Evolutionary conservation across 2,888 invertebrate genomes (phyloP), one percentile per base, ranked within the genome.

Genomic region (Chaitophorus viminalis): DNA sequence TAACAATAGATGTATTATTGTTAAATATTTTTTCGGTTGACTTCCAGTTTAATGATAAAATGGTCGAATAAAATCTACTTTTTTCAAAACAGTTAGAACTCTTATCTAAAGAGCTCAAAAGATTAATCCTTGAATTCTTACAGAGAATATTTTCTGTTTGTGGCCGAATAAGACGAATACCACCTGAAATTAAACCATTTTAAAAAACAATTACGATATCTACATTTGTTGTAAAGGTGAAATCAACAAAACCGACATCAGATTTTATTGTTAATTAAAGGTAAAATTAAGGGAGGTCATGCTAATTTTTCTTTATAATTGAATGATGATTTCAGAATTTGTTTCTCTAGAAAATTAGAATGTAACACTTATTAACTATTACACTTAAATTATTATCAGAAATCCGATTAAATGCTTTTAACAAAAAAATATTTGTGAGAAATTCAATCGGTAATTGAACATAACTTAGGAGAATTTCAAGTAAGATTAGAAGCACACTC

Each of bases 11-110:
- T n/a, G 54, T 74, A 81, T 81, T 74, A 25, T 25, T 72, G 25
- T 81, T 75, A 8, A 81, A 65, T 74, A 72, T 33, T 8, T 17
- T 18, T 60, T 65, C 74, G 2, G 39, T 17, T n/a, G 60, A 74
- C 46, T 74, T 87, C 39, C 29, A 74, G 29, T 39, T 87, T 9
- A 74, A 81, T 25, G 79, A 81, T 39, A 87, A n/a, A 68, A 84
- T 33, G 9, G 84, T 75, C 3, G 87, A 87, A 75, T 87, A 87
- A 31, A 65, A 87, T 9, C 46, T 74, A 74, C n/a, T 79, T 17
- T 31, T 29, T 39, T 74, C 65, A 46, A 81, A 68, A 29, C 25
- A 46, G n/a, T 33, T n/a, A 31, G 46, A 77, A 18, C 5, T 84
- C 33, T 68, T 75, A 68, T 77, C 68, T 68, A 84, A 33, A 46